Evolutionary conservation across 2,797 vertebrate species (phyloP).

Genomic region (Tolypeutes matacus): DNA sequence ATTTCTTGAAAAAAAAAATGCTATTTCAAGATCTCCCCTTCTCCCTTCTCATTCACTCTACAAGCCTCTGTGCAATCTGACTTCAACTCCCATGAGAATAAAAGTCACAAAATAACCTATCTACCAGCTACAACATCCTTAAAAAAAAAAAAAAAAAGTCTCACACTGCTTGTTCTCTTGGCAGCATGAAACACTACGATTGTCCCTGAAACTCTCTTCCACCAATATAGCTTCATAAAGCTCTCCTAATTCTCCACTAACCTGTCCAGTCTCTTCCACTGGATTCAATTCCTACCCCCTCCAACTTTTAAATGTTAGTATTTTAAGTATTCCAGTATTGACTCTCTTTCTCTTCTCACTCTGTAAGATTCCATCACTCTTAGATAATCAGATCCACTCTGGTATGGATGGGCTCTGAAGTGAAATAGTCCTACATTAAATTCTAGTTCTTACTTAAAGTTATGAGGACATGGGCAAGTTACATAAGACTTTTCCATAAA

Average conservation of each 20-base stretch:
- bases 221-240: neutral
- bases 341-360: slow-evolving; percentile 20
- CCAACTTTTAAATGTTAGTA: slow-evolving; percentile 32
- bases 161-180: slow-evolving; percentile 29
- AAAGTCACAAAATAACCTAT: slow-evolving; percentile 51
- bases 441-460: slow-evolving; percentile 27
- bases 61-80: slow-evolving; percentile 52
- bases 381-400: slow-evolving; percentile 41
- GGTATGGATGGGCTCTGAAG: neutral
- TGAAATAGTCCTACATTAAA: slow-evolving; percentile 56
- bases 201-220: neutral
- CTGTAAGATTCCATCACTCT: slow-evolving; percentile 44
- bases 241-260: slow-evolving; percentile 5
- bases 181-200: neutral
- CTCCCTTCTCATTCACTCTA: slow-evolving; percentile 33
- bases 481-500: slow-evolving; percentile 55
- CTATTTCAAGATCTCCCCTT: slow-evolving; percentile 33
- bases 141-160: neutral
- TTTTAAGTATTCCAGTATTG: neutral
- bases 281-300: neutral
- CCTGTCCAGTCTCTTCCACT: slow-evolving; percentile 16
- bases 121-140: neutral
- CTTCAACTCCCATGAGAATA: slow-evolving; percentile 50
- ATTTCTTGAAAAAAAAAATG: slow-evolving; percentile 17
- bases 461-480: slow-evolving; percentile 12